A percentile compares a stretch with the other conserved stretches of the same genome.
These are phyloP conservation scores for Archips xylosteana DNA, from an alignment of 2,888 invertebrate genomes.

Conservation along the genomic window DNA sequence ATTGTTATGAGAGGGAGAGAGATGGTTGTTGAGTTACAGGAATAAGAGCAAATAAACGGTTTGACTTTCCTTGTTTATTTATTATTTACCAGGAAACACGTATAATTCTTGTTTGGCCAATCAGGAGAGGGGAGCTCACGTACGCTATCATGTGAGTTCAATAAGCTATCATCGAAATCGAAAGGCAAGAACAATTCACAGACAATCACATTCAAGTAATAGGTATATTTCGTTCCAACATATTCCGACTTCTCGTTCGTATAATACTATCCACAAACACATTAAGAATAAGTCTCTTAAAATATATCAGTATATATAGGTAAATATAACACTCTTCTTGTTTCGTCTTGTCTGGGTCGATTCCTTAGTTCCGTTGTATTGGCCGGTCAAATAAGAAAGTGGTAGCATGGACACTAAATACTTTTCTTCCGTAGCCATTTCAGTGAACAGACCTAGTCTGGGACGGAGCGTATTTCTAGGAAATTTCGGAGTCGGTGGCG, in stretches of 20 bases:
- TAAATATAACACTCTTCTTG: slow-evolving; percentile 18
- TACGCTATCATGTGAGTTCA: slow-evolving; percentile 26
- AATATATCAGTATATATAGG: neutral
- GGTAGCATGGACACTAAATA: slow-evolving; percentile 23
- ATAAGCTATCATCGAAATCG: slow-evolving; percentile 25
- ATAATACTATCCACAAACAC: neutral
- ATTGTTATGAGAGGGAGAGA: too few species aligned
- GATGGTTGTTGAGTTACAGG: too few species aligned
- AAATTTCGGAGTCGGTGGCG: slow-evolving; percentile 13
- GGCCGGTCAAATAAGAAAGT: neutral
- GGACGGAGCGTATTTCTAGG: slow-evolving; percentile 17
- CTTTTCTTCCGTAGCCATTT: slow-evolving; percentile 33
- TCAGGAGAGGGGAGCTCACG: neutral
- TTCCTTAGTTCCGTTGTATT: neutral
- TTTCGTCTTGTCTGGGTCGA: neutral
- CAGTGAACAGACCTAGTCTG: slow-evolving; percentile 18
- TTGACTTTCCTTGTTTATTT: neutral
- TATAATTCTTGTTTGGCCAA: slow-evolving; percentile 1
- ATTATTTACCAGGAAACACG: neutral
- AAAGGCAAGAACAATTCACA: slow-evolving; percentile 10
- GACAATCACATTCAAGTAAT: neutral
- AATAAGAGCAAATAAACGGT: neutral
- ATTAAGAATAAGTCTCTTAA: neutral
- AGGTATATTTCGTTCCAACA: slow-evolving; percentile 23
- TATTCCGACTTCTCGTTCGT: neutral